These are phyloP conservation scores for Cebus imitator DNA, from an alignment of 2,113 vertebrate species.

Conservation along the genomic window DNA sequence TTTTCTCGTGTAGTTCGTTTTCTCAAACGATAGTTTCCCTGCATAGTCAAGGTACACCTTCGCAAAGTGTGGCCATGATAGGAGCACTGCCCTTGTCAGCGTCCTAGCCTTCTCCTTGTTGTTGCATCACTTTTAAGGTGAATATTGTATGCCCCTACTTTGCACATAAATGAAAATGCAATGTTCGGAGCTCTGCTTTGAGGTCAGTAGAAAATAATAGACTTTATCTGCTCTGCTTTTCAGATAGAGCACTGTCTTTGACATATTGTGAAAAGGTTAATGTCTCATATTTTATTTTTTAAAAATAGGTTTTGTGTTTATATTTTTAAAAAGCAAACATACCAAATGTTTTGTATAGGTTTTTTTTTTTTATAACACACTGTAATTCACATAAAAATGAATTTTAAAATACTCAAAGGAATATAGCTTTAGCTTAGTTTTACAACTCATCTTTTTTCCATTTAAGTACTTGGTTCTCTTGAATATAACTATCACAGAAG, in stretches of 20 bases:
- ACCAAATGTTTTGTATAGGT: neutral
- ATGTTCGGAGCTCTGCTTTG: neutral
- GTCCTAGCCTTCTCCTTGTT: neutral
- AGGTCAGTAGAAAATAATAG: constrained; percentile 1
- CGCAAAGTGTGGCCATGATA: neutral
- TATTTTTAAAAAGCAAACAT: neutral
- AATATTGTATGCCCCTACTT: constrained; percentile 32
- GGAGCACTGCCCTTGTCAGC: neutral
- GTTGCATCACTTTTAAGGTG: neutral
- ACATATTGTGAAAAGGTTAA: neutral
- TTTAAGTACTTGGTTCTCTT: neutral
- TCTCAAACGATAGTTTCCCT: neutral
- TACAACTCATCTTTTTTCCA: neutral
- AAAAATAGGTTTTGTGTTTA: neutral
- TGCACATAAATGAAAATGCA: constrained; percentile 58
- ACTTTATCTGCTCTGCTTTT: neutral
- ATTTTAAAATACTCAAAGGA: neutral
- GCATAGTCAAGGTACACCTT: neutral
- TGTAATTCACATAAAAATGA: neutral
- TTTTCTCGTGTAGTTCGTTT: neutral
- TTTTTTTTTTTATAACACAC: neutral
- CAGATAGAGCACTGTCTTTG: neutral
- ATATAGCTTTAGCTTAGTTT: no score
- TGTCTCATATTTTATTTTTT: neutral
- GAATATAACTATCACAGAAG: neutral